Percentiles rank a stretch among this genome's conserved stretches.
phyloP scores from a whole-genome alignment of 2,113 vertebrate genomes.

The Tricholaema leucomelas region DNA sequence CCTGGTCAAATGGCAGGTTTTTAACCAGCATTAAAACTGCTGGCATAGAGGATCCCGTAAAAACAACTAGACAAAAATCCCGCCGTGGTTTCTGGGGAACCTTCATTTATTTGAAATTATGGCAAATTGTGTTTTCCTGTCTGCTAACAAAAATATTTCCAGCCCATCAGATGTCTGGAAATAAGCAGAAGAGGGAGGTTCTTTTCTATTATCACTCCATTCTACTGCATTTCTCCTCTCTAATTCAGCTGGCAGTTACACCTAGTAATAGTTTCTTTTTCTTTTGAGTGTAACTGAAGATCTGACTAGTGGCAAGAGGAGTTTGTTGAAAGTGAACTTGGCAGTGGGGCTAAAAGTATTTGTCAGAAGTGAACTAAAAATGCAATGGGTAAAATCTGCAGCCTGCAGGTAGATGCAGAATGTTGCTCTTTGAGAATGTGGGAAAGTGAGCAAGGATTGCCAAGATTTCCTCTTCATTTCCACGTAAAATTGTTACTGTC shows the following conservation, averaged over 20 bases:
- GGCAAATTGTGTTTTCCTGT: neutral
- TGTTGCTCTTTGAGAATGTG: neutral
- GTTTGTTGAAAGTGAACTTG: neutral
- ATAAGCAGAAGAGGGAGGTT: neutral
- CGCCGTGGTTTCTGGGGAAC: conserved; percentile 30
- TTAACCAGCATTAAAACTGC: conserved; percentile 8
- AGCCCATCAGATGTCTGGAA: neutral
- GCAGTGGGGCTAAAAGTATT: neutral
- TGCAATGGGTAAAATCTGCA: neutral
- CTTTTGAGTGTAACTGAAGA: conserved; percentile 14
- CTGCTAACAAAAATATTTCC: neutral
- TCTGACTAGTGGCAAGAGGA: neutral
- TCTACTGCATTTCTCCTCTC: neutral
- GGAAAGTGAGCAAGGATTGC: neutral
- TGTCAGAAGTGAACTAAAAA: neutral
- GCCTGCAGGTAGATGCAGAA: neutral
- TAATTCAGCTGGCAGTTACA: neutral
- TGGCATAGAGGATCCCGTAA: conserved; percentile 15
- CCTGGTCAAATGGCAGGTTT: conserved; percentile 45
- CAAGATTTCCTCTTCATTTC: neutral
- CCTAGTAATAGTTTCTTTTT: neutral
- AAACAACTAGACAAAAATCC: conserved; percentile 1
- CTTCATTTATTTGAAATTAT: conserved; percentile 26
- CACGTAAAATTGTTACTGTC: neutral
- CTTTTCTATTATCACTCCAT: neutral